Evolutionary conservation across 1,140 invertebrate species (phyloP).

Genomic region (Myzus persicae): DNA sequence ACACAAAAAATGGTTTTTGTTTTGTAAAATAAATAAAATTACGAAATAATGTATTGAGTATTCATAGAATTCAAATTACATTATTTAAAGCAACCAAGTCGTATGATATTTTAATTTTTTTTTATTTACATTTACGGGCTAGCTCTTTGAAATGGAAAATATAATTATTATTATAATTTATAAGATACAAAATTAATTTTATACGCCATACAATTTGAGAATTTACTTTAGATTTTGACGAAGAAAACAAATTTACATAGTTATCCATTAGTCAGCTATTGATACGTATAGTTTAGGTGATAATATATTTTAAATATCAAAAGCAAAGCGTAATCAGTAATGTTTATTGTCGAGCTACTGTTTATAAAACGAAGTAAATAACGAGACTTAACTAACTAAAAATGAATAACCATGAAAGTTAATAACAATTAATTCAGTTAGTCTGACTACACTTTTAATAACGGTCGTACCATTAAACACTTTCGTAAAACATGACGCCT

Average conservation of each 20-base stretch:
- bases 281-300: background rate
- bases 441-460: background rate
- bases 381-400: background rate
- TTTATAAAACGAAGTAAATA: background rate
- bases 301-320: background rate
- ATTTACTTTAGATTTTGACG: background rate
- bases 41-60: background rate
- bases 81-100: background rate
- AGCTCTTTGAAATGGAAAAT: too few relatives aligned
- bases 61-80: background rate
- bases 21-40: background rate
- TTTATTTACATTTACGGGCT: too few relatives aligned
- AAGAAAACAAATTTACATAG: background rate
- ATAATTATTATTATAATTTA: background rate
- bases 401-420: background rate
- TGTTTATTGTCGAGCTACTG: background rate
- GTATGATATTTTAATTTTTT: too few relatives aligned
- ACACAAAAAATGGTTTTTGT: background rate
- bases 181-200: background rate
- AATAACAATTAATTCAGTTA: background rate
- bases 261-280: background rate
- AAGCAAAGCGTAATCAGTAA: background rate
- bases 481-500: constrained; percentile 3
- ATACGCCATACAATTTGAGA: background rate
- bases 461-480: background rate